Percentiles rank a stretch among this genome's conserved stretches.
These are phyloP conservation scores for Bombus vancouverensis DNA, from an alignment of 1,140 invertebrate genomes.

Conservation along the genomic window DNA sequence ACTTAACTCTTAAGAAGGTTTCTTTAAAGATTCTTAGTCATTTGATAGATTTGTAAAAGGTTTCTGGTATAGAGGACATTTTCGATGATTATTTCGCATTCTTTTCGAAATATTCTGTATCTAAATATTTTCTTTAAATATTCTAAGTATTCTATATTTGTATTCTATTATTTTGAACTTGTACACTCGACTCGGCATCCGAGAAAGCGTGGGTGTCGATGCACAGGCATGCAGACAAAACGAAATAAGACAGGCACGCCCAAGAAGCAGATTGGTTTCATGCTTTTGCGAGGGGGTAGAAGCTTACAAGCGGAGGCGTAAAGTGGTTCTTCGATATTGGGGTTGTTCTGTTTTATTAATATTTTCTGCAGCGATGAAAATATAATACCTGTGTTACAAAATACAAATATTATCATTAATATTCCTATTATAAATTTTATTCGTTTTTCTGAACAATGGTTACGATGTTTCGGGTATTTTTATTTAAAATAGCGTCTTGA, in stretches of 20 bases:
- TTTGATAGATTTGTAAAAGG: no score
- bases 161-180: neutral
- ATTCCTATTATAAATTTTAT: neutral
- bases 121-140: neutral
- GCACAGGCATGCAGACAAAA: conserved; percentile 27
- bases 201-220: conserved; percentile 32
- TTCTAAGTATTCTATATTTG: neutral
- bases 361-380: neutral
- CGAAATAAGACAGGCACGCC: neutral
- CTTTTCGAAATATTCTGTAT: no score
- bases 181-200: neutral
- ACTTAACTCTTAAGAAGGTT: neutral
- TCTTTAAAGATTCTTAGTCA: neutral
- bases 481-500: no score
- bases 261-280: neutral
- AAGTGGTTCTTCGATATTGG: neutral
- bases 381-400: neutral
- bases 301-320: neutral
- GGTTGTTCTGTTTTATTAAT: neutral
- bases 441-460: no score
- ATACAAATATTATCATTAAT: neutral
- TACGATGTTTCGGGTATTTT: no score
- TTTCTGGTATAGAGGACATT: no score
- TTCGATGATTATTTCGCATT: no score
- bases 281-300: neutral